Evolutionary conservation across 2,113 vertebrate species (phyloP), one percentile per base, ranked within the genome.

Genomic region (Diadophis punctatus): DNA sequence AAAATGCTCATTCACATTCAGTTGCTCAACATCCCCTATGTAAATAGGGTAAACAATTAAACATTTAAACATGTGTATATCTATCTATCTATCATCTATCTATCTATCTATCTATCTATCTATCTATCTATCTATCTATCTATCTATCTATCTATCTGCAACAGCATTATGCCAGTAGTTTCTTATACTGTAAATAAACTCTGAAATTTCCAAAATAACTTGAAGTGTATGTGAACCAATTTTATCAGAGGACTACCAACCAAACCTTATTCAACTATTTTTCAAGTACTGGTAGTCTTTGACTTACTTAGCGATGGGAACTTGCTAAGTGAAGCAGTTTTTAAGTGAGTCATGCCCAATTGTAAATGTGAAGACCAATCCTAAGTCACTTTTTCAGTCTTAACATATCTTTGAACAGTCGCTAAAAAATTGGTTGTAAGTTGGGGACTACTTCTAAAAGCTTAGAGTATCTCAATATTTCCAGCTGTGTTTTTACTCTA

Each of bases 1-100:
- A 95, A 96, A 94, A 93, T 52, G 84, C n/a, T 93, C 96, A 94
- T n/a, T 95, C 6, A 20, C 46, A 63, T 34, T 56, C 4, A 51
- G 91, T 88, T 92, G 89, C n/a, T 93, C 93, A 55, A 43, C 2
- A 27, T 63, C 11, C 4, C 11, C 27, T n/a, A 63, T n/a, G 3
- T 63, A 63, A 63, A n/a, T 30, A 63, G 60, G 27, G 11, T 63
- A 63, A 63, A 30, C 27, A n/a, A 30, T 14, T n/a, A 27, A 63
- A n/a, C 4, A 53, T 53, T 53, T 53, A 53, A 52, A 52, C 14
- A 52, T 52, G 2, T 52, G 2, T 52, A 8, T 51, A 1, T 51
- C 51, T 51, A 49, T 49, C 46, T 46, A 46, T 46, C 46, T 46
- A 46, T 46, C n/a, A n/a, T 46, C 48, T 49, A 48, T 48, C 48